These are phyloP conservation scores for Pterocles gutturalis DNA, from an alignment of 2,113 vertebrate species.

Conservation along the genomic window DNA sequence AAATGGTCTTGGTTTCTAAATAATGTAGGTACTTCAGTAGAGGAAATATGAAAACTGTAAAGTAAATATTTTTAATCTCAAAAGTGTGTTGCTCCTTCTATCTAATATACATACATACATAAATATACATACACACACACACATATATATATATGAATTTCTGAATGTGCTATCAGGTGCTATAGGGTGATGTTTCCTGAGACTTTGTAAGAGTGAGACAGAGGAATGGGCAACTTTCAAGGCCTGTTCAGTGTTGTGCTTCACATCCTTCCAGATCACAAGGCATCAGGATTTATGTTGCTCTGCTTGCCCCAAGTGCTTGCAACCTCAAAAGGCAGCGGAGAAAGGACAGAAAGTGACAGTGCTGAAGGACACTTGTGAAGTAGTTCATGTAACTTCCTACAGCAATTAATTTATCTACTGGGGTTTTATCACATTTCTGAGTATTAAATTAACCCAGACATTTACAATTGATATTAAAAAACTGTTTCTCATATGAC, in stretches of 20 bases:
- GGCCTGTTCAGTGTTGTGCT: not conserved
- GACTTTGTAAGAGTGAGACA: not conserved
- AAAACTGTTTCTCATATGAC: not conserved
- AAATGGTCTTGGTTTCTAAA: not conserved
- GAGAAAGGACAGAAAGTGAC: not conserved
- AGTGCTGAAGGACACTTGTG: not conserved
- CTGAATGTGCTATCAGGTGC: not conserved
- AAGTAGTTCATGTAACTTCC: not conserved
- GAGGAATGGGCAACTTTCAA: not conserved
- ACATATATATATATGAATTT: not conserved
- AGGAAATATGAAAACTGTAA: not conserved
- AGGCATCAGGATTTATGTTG: not conserved
- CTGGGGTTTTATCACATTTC: not conserved
- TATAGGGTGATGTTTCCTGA: not conserved
- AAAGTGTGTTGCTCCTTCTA: not conserved
- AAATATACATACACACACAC: no score
- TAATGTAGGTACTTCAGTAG: not conserved
- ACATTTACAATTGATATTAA: not conserved
- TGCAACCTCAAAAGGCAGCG: not conserved
- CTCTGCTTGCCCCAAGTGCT: not conserved
- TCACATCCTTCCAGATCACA: not conserved
- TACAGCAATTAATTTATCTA: not conserved
- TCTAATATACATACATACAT: not conserved
- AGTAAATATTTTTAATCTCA: not conserved
- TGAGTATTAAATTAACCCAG: not conserved